These are phyloP conservation scores for Pristionchus maxplancki DNA, from an alignment of 2,888 invertebrate species.

Conservation along the genomic window DNA sequence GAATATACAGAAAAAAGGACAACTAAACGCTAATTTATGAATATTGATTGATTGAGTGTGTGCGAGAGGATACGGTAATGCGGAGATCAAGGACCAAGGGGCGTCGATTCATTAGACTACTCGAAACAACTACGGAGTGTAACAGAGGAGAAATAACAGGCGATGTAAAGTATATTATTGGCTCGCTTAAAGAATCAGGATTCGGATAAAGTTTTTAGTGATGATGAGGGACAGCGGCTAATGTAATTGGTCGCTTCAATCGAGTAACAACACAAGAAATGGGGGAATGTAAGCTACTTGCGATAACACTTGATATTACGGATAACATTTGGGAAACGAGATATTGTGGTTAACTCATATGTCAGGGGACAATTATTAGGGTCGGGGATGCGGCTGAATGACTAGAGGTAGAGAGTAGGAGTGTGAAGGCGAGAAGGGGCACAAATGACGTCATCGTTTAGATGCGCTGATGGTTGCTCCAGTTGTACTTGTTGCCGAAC, in stretches of 20 bases:
- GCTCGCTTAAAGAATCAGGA: background rate
- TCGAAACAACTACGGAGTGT: constrained; percentile 28
- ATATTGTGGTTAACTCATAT: background rate
- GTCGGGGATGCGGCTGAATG: background rate
- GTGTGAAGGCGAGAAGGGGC: background rate
- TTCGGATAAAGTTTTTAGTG: background rate
- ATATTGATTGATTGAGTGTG: background rate
- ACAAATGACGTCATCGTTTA: background rate
- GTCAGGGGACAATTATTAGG: too few species aligned
- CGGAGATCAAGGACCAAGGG: constrained; percentile 13
- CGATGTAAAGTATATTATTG: background rate
- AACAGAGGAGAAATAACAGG: constrained; percentile 14
- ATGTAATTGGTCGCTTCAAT: background rate
- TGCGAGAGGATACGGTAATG: constrained; percentile 16
- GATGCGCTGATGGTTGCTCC: background rate
- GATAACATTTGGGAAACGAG: background rate
- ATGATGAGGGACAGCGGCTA: background rate
- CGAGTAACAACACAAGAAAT: constrained; percentile 6
- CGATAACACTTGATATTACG: background rate
- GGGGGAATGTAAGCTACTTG: constrained; percentile 29
- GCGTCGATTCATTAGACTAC: background rate
- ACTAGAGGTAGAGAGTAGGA: background rate
- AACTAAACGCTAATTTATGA: background rate
- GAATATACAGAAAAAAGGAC: constrained; percentile 39
- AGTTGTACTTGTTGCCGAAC: background rate